phyloP scores from a whole-genome alignment of 1,140 invertebrate species.

The Cepaea nemoralis region DNA sequence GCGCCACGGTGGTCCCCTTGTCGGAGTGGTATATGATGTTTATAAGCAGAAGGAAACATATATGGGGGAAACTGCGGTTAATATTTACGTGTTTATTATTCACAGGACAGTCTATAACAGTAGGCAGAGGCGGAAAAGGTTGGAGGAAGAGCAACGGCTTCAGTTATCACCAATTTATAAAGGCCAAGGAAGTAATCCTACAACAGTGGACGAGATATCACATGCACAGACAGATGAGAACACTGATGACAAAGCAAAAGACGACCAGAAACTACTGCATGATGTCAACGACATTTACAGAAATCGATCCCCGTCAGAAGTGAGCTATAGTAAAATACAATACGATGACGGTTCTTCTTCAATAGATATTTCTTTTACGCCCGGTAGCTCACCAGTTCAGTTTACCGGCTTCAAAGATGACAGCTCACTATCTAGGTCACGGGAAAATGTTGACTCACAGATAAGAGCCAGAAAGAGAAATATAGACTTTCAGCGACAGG shows the following conservation, averaged over 20 bases:
- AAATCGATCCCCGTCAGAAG: not conserved
- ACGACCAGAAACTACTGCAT: not conserved
- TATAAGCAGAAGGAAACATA: no score
- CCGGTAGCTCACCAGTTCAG: not conserved
- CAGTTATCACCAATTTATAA: conserved; percentile 4
- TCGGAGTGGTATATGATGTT: no score
- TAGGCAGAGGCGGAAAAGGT: not conserved
- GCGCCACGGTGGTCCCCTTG: no score
- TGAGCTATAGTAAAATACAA: not conserved
- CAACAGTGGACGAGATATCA: not conserved
- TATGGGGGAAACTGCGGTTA: no score
- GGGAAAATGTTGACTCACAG: not conserved
- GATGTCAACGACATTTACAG: not conserved
- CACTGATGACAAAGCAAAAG: not conserved
- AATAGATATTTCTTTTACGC: not conserved
- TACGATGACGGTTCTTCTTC: not conserved
- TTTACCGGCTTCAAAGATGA: not conserved
- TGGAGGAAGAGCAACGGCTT: not conserved
- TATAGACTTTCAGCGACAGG: not conserved
- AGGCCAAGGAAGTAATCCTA: not conserved
- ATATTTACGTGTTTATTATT: no score
- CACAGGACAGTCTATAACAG: not conserved
- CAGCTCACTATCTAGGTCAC: not conserved
- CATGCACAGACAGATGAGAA: not conserved
- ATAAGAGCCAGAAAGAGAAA: not conserved